phyloP scores from a whole-genome alignment of 1,140 invertebrate genomes.

The Papilio polyxenes region DNA sequence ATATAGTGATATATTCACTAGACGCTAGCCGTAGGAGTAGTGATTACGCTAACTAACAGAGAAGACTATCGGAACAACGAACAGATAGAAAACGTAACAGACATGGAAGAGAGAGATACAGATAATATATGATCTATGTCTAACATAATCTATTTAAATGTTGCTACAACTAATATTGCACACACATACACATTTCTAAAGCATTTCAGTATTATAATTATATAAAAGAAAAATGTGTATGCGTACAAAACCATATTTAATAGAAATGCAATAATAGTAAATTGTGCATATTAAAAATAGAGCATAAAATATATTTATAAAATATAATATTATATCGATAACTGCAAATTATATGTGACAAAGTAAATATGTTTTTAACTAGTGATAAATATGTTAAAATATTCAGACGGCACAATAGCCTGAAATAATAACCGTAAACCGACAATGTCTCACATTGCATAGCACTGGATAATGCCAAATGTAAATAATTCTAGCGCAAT shows the following conservation, averaged over 20 bases:
- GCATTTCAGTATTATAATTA: conserved; percentile 57
- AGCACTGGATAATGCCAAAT: conserved; percentile 57
- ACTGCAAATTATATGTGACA: conserved; percentile 75
- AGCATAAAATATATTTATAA: conserved; percentile 78
- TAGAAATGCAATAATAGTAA: conserved; percentile 75
- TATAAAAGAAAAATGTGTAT: conserved; percentile 73
- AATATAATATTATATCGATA: conserved; percentile 76
- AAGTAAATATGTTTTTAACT: conserved; percentile 63
- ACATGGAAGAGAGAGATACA: conserved; percentile 64
- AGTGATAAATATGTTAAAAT: conserved; percentile 59
- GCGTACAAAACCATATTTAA: conserved; percentile 74
- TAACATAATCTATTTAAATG: conserved; percentile 70
- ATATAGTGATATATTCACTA: conserved; percentile 67
- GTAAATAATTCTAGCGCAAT: conserved; percentile 74
- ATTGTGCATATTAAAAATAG: conserved; percentile 78
- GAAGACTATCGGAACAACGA: conserved; percentile 59
- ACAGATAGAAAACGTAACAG: conserved; percentile 70
- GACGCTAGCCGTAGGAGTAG: conserved; percentile 66
- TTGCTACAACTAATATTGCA: conserved; percentile 79
- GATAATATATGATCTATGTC: conserved; percentile 52
- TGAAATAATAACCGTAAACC: conserved; percentile 55
- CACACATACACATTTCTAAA: conserved; percentile 79
- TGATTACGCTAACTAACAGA: conserved; percentile 79
- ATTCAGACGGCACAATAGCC: conserved; percentile 51
- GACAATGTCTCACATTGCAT: conserved; percentile 76